phyloP scores from a whole-genome alignment of 2,888 invertebrate species.

The Plagodis pulveraria region DNA sequence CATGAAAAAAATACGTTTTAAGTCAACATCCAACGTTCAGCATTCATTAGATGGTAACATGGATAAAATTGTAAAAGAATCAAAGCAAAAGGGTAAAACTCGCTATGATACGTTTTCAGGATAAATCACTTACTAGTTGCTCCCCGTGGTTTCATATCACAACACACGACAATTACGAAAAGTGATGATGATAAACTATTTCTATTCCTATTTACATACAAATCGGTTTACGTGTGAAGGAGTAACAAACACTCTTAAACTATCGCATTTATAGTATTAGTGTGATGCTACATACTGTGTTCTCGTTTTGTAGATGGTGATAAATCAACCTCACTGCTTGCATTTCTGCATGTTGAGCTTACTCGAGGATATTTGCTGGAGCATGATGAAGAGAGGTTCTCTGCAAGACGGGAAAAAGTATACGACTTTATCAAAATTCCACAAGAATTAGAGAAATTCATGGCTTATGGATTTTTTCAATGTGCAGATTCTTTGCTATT shows the following conservation, averaged over 20 bases:
- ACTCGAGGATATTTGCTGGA: slow-evolving; percentile 97
- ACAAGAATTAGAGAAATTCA: slow-evolving; percentile 95
- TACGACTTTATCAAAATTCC: slow-evolving; percentile 99
- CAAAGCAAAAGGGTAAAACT: slow-evolving; percentile 67
- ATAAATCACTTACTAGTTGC: no score
- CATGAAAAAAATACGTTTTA: slow-evolving; percentile 78
- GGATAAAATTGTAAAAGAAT: slow-evolving; percentile 65
- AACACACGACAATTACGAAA: no score
- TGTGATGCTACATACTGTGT: no score
- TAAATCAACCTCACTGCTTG: slow-evolving; percentile 78
- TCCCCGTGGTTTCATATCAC: no score
- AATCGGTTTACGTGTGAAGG: no score
- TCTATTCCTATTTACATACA: no score
- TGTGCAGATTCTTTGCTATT: slow-evolving; percentile 99
- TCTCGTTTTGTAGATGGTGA: slow-evolving; percentile 63
- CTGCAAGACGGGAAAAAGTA: slow-evolving; percentile 96
- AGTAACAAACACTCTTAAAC: no score
- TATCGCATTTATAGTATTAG: no score
- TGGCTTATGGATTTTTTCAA: slow-evolving; percentile 97
- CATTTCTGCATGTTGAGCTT: slow-evolving; percentile 94
- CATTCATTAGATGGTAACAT: slow-evolving; percentile 60
- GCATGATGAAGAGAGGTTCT: slow-evolving; percentile 97
- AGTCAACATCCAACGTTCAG: slow-evolving; percentile 65
- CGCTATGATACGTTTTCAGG: neutral
- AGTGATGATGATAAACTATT: no score